phyloP scores from a whole-genome alignment of 2,797 vertebrate species.

The Graptemys geographica region DNA sequence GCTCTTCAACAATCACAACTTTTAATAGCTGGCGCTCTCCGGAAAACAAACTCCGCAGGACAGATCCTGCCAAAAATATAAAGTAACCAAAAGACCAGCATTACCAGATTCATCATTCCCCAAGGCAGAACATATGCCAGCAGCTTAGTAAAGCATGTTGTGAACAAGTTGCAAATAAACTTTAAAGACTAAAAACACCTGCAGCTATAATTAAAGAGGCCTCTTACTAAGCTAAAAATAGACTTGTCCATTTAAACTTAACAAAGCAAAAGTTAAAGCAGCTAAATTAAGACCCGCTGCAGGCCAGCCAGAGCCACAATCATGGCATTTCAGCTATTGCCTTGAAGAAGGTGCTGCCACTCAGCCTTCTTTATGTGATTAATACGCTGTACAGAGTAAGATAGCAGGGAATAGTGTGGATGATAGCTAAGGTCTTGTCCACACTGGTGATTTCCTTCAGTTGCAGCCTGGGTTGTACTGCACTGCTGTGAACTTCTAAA shows the following conservation, averaged over 20 bases:
- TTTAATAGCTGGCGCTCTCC: not conserved
- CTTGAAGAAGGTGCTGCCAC: not conserved
- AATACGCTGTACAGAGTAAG: not conserved
- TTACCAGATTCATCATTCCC: not conserved
- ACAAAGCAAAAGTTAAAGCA: not conserved
- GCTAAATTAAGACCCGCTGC: not conserved
- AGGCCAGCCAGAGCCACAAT: not conserved
- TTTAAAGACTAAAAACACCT: not conserved
- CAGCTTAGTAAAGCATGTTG: not conserved
- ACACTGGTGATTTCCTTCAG: not conserved
- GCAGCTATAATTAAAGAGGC: accelerated
- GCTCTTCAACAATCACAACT: not conserved
- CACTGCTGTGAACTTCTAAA: not conserved
- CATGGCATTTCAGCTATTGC: not conserved
- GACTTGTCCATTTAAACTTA: not conserved
- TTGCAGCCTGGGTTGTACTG: not conserved
- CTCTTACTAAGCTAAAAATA: not conserved
- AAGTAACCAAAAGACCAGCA: not conserved
- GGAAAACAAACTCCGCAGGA: not conserved
- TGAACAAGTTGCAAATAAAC: not conserved
- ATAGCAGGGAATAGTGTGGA: not conserved
- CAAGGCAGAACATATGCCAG: not conserved
- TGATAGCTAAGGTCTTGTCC: not conserved
- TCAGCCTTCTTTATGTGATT: not conserved
- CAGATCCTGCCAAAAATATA: not conserved